Conservation (phyloP, 2,113 vertebrate species). For the Speoplatyrhinus poulsoni region DNA sequence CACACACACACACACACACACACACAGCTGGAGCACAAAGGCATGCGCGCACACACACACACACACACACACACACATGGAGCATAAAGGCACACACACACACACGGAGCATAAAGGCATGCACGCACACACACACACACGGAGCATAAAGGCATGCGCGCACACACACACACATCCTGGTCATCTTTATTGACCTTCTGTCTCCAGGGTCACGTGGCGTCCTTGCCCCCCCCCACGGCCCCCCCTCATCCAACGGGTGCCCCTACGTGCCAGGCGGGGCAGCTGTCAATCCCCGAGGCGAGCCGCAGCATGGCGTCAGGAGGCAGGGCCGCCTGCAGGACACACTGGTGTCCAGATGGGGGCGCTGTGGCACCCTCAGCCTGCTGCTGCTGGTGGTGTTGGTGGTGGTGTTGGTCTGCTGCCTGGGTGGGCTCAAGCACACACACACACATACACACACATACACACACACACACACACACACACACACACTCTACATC, state of each 20-base stretch:
- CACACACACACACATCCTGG: not conserved
- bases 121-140: not conserved
- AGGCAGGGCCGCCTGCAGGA: constrained; percentile 61
- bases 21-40: not conserved
- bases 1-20: too few species aligned
- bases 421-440: constrained; percentile 53
- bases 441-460: too few species aligned
- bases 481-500: too few species aligned
- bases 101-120: not conserved
- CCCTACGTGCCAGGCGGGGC: constrained; percentile 24
- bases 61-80: not conserved
- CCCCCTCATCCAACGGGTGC: constrained; percentile 61
- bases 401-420: constrained; percentile 63
- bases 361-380: constrained; percentile 66
- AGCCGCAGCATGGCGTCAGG: constrained; percentile 12
- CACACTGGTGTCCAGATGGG: constrained; percentile 53
- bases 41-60: not conserved
- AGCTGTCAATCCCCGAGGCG: constrained; percentile 37
- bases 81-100: not conserved
- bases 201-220: constrained; percentile 40
- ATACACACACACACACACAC: too few species aligned
- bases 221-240: constrained; percentile 49
- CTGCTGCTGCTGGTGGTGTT: constrained; percentile 67
- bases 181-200: not conserved
- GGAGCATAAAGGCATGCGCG: not conserved